phyloP scores from a whole-genome alignment of 2,113 vertebrate species.

The Zosterops borbonicus region DNA sequence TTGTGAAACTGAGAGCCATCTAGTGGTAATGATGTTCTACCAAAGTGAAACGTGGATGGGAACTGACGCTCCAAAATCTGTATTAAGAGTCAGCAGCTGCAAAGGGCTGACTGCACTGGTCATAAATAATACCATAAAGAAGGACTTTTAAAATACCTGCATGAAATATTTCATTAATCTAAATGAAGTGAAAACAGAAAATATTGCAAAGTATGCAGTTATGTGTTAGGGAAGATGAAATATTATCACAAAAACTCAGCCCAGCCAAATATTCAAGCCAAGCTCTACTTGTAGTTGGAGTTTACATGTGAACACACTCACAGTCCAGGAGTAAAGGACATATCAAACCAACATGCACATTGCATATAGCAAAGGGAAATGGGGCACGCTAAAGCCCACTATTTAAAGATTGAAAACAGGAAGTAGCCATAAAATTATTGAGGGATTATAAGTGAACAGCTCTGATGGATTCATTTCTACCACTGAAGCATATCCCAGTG shows the following conservation, averaged over 20 bases:
- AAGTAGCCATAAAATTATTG: not conserved
- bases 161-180: not conserved
- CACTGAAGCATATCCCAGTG: not conserved
- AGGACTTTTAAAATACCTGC: not conserved
- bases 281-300: not conserved
- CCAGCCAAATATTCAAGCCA: not conserved
- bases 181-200: not conserved
- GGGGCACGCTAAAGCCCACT: not conserved
- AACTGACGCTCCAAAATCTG: fast-evolving
- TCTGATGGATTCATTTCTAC: not conserved
- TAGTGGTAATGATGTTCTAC: not conserved
- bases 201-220: not conserved
- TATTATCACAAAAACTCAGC: not conserved
- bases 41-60: not conserved
- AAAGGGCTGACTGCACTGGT: not conserved
- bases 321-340: not conserved
- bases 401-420: not conserved
- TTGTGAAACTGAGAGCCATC: constrained; percentile 62
- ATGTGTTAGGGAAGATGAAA: not conserved
- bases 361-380: not conserved
- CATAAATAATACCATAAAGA: not conserved
- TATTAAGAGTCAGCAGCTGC: not conserved
- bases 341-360: not conserved
- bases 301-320: not conserved
- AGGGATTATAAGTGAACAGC: not conserved